Percentiles rank a stretch among this genome's conserved stretches.
These are phyloP conservation scores for Cyanistes caeruleus DNA, from an alignment of 2,113 vertebrate genomes.

Conservation along the genomic window DNA sequence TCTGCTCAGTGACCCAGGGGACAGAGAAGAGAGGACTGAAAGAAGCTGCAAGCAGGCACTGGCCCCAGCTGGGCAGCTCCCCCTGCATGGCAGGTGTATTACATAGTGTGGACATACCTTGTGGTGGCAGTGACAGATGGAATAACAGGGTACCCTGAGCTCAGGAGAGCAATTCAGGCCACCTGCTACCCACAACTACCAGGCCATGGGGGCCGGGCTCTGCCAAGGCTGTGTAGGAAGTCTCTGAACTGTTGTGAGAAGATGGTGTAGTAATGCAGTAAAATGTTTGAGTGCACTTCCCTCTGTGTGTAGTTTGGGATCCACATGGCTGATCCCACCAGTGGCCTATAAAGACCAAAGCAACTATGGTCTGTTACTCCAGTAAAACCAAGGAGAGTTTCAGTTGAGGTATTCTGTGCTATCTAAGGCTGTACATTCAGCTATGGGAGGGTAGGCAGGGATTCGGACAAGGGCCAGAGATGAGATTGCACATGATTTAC, in stretches of 20 bases:
- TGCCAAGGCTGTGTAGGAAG: neutral
- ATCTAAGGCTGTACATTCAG: neutral
- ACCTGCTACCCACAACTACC: neutral
- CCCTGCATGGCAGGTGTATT: neutral
- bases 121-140: neutral
- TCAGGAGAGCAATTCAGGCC: neutral
- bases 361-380: neutral
- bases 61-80: neutral
- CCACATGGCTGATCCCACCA: neutral
- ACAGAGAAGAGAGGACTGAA: neutral
- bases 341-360: neutral
- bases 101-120: neutral
- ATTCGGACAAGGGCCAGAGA: constrained; percentile 6
- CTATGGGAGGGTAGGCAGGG: neutral
- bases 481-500: constrained; percentile 33
- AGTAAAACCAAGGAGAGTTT: neutral
- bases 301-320: neutral
- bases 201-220: neutral
- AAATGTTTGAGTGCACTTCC: neutral
- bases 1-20: neutral
- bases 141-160: neutral
- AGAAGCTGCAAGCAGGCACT: neutral
- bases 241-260: neutral
- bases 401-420: neutral
- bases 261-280: neutral